Conservation (phyloP, 2,113 vertebrate species). For the Brachionichthys hirsutus region DNA sequence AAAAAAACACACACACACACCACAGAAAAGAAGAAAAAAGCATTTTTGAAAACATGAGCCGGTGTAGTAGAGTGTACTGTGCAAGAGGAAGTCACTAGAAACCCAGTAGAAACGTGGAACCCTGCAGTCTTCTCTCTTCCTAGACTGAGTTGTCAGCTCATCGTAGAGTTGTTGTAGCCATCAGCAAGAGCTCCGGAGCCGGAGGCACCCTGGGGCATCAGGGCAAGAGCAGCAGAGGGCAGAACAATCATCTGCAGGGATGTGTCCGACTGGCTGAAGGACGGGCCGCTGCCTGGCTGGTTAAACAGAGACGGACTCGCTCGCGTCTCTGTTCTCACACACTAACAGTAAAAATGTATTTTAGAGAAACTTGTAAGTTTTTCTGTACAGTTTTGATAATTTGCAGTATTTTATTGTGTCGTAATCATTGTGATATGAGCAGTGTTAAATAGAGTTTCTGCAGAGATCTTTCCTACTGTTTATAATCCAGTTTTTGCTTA, state of each 20-base stretch:
- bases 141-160: conserved; percentile 54
- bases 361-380: conserved; percentile 95
- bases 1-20: conserved; percentile 16
- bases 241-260: conserved; percentile 38
- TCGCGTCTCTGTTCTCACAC: conserved; percentile 75
- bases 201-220: conserved; percentile 28
- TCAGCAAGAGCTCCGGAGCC: conserved; percentile 38
- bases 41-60: conserved; percentile 24
- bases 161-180: conserved; percentile 61
- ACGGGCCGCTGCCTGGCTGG: conserved; percentile 52
- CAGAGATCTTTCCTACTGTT: conserved; percentile 94
- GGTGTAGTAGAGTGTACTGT: conserved; percentile 32
- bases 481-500: conserved; percentile 89
- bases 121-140: conserved; percentile 53
- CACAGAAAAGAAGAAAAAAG: conserved; percentile 34
- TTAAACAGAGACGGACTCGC: conserved; percentile 37
- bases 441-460: conserved; percentile 91
- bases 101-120: conserved; percentile 28
- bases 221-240: conserved; percentile 39
- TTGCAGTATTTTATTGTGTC: conserved; percentile 95
- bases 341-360: conserved; percentile 92
- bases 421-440: conserved; percentile 93
- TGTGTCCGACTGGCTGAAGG: conserved; percentile 26
- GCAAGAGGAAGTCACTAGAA: conserved; percentile 45
- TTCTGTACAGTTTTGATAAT: conserved; percentile 99